phyloP scores from a whole-genome alignment of 2,888 invertebrate species.

The Calephelis perditalis region DNA sequence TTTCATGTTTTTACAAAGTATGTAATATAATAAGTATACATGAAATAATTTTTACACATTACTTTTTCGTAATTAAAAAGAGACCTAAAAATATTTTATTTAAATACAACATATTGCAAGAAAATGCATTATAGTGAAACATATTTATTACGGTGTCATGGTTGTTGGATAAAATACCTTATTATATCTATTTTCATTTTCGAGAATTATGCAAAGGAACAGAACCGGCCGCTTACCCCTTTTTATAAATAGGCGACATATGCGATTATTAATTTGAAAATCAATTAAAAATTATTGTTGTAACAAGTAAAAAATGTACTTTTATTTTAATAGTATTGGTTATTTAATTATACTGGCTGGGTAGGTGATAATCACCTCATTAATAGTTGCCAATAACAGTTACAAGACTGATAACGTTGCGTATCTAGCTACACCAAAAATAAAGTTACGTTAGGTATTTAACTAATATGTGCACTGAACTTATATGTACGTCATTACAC shows the following conservation, averaged over 20 bases:
- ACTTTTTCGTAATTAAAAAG: background rate
- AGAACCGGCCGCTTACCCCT: background rate
- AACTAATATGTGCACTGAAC: too few relatives aligned
- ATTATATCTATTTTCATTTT: background rate
- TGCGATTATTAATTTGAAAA: conserved; percentile 5
- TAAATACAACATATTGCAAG: background rate
- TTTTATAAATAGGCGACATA: background rate
- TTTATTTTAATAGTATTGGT: too few relatives aligned
- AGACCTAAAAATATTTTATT: background rate
- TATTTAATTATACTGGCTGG: too few relatives aligned
- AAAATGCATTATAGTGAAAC: background rate
- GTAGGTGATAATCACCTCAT: too few relatives aligned
- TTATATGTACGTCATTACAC: too few relatives aligned
- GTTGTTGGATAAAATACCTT: too few relatives aligned
- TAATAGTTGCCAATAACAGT: too few relatives aligned
- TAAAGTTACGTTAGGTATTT: too few relatives aligned
- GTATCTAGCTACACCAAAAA: too few relatives aligned
- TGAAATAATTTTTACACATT: background rate
- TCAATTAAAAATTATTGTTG: conserved; percentile 1
- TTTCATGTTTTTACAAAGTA: background rate
- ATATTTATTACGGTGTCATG: background rate
- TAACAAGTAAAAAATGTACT: background rate
- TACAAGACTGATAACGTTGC: too few relatives aligned
- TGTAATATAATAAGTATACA: too few relatives aligned
- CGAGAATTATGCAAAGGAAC: background rate